These are phyloP conservation scores for Platorchestia sp. DNA, from an alignment of 1,140 invertebrate genomes.

Conservation along the genomic window DNA sequence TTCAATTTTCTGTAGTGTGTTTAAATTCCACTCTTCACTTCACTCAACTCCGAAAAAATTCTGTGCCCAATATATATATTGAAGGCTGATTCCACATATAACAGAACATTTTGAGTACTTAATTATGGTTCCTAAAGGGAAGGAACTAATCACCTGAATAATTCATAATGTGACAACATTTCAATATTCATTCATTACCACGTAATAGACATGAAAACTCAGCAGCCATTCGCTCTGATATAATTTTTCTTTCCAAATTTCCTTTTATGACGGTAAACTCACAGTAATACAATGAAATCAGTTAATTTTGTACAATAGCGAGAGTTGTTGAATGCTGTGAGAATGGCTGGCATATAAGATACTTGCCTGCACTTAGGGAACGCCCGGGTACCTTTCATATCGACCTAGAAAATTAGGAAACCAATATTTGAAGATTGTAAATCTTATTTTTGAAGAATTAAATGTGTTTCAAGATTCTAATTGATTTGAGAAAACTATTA, in stretches of 20 bases:
- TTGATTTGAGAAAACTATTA: background rate
- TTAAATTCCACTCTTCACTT: background rate
- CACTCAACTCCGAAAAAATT: too few species aligned
- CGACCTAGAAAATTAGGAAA: background rate
- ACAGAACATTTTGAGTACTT: too few species aligned
- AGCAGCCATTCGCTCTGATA: background rate
- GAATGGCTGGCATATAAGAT: background rate
- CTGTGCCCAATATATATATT: too few species aligned
- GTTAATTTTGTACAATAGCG: background rate
- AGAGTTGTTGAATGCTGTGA: background rate
- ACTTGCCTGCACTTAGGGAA: background rate
- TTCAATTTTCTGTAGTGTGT: conserved; percentile 13
- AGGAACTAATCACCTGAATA: too few species aligned
- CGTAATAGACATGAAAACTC: background rate
- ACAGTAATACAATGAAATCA: background rate
- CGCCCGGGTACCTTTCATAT: background rate
- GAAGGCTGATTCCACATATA: too few species aligned
- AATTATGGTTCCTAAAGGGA: too few species aligned
- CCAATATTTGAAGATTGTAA: background rate
- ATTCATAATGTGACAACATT: too few species aligned
- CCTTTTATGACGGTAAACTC: background rate
- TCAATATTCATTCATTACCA: too few species aligned
- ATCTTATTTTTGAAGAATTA: background rate
- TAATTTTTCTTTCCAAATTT: background rate
- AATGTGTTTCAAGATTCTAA: background rate